Evolutionary conservation across 2,888 invertebrate species (phyloP), one percentile per base, ranked within the genome.

Genomic region (Agrochola macilenta): DNA sequence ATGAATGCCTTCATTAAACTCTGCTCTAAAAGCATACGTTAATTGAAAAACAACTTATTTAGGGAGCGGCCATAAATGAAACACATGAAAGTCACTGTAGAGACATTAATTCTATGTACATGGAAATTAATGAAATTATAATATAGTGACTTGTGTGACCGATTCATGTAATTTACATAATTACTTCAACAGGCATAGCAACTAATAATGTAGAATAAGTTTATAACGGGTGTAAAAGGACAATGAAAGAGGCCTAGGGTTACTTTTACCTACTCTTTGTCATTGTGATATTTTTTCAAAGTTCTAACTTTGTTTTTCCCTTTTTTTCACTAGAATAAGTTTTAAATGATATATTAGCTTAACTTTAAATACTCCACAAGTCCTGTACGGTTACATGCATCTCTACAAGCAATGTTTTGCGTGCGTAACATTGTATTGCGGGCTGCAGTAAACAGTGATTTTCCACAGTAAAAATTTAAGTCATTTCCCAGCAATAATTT

Each of bases 31-130:
- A 85, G 76, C 83, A 82, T 77, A 75, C 39, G 60, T 79, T 79
- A 87, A 86, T 86, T 86, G 65, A 69, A 85, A 78, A 85, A 83
- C 63, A 74, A 78, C 76, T 35, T 78, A 39, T 75, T 70, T 52
- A 65, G 78, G 87, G 85, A 74, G 71, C 63, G 81, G 73, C 66
- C 20, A 26, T 68, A 61, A 71, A 73, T 69, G 74, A 71, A 54
- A 83, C 49, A 75, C 61, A 71, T 70, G 78, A 75, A 80, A 76
- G 84, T 85, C 77, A 85, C 73, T 64, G 30, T 68, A 39, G 20
- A 63, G 52, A 64, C 81, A 83, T 78, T 76, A 69, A 81, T 84
- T 66, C 76, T 63, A 43, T 69, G 39, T 43, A 78, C 69, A 68
- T 66, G 72, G 58, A 71, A 71, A 86, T 86, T 78, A 73, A 69